Conservation (phyloP, 2,113 vertebrate species). For the Xiphias gladius region DNA sequence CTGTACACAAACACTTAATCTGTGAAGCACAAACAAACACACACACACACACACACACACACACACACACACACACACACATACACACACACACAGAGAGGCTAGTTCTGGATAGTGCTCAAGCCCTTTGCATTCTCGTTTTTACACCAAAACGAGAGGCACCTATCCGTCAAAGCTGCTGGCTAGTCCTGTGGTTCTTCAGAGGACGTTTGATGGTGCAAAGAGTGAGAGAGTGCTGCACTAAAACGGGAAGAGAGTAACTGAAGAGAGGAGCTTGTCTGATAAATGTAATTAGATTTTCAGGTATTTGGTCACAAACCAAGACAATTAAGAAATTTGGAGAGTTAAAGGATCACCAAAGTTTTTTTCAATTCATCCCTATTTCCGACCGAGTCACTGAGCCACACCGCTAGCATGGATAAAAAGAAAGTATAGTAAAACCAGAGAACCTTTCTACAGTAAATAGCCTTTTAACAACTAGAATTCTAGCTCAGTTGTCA, state of each 20-base stretch:
- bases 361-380: no score
- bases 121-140: slow-evolving; percentile 44
- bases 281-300: no score
- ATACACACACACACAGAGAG: background rate
- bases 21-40: slow-evolving; percentile 29
- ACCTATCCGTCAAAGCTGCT: slow-evolving; percentile 39
- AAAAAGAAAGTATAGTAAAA: no score
- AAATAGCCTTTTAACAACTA: no score
- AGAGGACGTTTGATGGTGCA: slow-evolving; percentile 30
- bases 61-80: slow-evolving; percentile 39
- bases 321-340: no score
- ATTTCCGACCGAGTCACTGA: no score
- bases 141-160: slow-evolving; percentile 41
- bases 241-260: background rate
- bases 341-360: no score
- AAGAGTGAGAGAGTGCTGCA: background rate
- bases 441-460: no score
- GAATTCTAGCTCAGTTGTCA: no score
- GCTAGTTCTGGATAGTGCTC: slow-evolving; percentile 21
- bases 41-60: background rate
- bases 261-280: slow-evolving; percentile 24
- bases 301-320: no score
- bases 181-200: slow-evolving; percentile 13
- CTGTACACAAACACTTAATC: slow-evolving; percentile 57
- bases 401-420: no score